Percentiles rank a stretch among this genome's conserved stretches.
phyloP scores from a whole-genome alignment of 1,140 invertebrate species.

The Acyrthosiphon pisum region DNA sequence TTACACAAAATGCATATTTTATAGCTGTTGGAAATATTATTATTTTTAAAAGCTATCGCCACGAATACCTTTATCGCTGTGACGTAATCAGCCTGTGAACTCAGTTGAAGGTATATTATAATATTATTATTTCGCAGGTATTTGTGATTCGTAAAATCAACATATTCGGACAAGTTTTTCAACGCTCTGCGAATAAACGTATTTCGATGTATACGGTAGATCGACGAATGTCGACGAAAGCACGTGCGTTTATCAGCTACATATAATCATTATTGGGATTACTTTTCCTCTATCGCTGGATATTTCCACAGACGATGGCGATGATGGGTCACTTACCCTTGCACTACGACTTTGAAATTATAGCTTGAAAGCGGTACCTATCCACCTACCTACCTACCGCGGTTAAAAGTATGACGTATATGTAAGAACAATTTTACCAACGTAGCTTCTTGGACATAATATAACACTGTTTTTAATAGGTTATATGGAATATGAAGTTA shows the following conservation, averaged over 20 bases:
- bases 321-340: background rate
- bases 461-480: background rate
- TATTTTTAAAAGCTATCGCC: background rate
- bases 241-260: background rate
- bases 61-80: background rate
- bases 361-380: background rate
- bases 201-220: background rate
- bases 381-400: no score
- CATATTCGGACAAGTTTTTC: background rate
- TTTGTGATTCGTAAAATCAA: background rate
- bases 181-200: background rate
- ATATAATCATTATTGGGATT: background rate
- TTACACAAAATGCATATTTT: background rate
- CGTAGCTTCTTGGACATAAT: background rate
- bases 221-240: background rate
- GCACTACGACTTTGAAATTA: background rate
- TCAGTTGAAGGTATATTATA: no score
- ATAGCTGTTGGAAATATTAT: background rate
- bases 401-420: no score
- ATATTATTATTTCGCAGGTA: background rate
- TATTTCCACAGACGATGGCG: background rate
- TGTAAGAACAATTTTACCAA: no score
- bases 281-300: background rate
- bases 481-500: background rate
- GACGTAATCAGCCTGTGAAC: background rate